These are phyloP conservation scores for Gymnogyps californianus DNA, from an alignment of 2,113 vertebrate genomes.

Conservation along the genomic window DNA sequence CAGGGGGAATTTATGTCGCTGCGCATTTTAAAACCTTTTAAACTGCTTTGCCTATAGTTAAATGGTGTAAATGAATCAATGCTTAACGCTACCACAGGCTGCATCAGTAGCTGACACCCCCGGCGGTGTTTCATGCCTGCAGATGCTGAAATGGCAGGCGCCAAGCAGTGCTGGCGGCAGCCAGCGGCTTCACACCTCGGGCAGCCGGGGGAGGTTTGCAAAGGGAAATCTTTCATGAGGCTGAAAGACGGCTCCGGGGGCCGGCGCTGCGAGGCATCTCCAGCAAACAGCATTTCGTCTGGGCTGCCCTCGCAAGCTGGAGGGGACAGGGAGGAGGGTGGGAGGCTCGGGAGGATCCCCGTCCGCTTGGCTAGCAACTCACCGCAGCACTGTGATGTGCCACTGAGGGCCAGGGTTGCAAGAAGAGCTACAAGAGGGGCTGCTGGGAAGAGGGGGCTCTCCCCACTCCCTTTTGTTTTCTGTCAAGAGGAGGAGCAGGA, in stretches of 20 bases:
- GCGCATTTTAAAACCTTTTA: not conserved
- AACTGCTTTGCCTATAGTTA: not conserved
- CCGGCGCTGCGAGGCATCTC: accelerated
- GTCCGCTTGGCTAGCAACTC: accelerated
- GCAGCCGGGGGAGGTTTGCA: not conserved
- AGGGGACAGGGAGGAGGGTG: not conserved
- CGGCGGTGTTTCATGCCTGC: accelerated
- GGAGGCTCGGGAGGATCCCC: not conserved
- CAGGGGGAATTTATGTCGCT: not conserved
- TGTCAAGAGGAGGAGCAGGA: accelerated
- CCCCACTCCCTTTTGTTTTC: not conserved
- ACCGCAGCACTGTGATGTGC: accelerated
- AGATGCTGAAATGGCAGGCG: not conserved
- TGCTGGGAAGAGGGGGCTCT: not conserved
- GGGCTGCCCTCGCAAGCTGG: accelerated
- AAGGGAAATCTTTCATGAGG: not conserved
- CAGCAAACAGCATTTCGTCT: not conserved
- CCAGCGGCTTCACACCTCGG: not conserved
- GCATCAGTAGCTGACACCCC: not conserved
- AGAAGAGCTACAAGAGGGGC: not conserved
- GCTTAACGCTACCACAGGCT: not conserved
- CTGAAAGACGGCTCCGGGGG: accelerated
- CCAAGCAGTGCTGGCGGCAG: not conserved
- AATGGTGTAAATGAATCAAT: not conserved
- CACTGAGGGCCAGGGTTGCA: not conserved